These are phyloP conservation scores for Neoitamus cyanurus DNA, from an alignment of 2,888 invertebrate species.

Conservation along the genomic window DNA sequence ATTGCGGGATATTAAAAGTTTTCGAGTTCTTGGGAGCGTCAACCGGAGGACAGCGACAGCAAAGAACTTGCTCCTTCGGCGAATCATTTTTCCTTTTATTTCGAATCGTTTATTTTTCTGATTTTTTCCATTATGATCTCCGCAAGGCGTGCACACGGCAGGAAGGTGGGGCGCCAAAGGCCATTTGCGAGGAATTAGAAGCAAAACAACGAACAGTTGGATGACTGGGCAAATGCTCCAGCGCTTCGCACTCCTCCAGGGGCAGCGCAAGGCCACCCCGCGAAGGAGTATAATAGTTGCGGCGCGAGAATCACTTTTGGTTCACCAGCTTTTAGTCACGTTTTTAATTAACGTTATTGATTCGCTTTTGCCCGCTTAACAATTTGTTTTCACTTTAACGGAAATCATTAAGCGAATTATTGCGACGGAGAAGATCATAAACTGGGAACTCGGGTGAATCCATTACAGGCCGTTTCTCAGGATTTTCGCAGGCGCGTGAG, in stretches of 20 bases:
- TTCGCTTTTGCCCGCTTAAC: neutral
- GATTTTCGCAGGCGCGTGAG: neutral
- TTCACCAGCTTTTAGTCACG: conserved; percentile 25
- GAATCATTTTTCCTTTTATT: conserved; percentile 42
- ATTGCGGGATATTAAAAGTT: conserved; percentile 48
- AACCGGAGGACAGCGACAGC: neutral
- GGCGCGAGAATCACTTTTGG: neutral
- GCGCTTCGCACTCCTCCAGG: neutral
- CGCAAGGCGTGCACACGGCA: neutral
- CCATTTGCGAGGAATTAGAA: neutral
- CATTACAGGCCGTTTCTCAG: neutral
- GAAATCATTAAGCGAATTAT: conserved; percentile 34
- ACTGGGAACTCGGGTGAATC: neutral
- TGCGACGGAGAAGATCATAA: neutral
- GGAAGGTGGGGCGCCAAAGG: neutral
- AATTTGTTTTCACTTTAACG: conserved; percentile 16
- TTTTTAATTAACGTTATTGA: conserved; percentile 44
- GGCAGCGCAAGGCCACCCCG: neutral
- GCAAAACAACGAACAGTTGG: neutral
- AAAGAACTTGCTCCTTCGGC: neutral
- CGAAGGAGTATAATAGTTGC: neutral
- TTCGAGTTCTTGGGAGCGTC: conserved; percentile 8
- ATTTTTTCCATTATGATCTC: conserved; percentile 25
- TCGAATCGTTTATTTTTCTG: conserved; percentile 39
- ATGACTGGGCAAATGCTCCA: neutral